Evolutionary conservation across 2,888 invertebrate genomes (phyloP).

Genomic region (Torymus texanus): DNA sequence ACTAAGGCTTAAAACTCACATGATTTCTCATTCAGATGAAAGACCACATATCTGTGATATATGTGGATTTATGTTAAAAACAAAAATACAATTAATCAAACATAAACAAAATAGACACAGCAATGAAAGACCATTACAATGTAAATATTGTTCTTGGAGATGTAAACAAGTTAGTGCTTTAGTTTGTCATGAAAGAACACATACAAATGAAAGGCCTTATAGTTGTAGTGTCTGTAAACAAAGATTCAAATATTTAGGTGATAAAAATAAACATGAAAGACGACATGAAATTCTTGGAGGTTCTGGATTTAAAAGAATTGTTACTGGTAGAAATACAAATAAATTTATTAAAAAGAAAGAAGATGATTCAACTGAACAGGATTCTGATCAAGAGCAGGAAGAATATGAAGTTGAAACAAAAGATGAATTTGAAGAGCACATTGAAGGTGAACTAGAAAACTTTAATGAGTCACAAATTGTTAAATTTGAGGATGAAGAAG

Average conservation of each 20-base stretch:
- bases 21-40: constrained; percentile 74
- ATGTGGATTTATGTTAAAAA: constrained; percentile 72
- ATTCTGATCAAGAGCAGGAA: constrained; percentile 57
- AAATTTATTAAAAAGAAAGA: constrained; percentile 64
- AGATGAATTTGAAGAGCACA: constrained; percentile 60
- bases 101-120: constrained; percentile 74
- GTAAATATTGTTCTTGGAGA: constrained; percentile 71
- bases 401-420: constrained; percentile 56
- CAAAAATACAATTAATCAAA: constrained; percentile 72
- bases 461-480: constrained; percentile 60
- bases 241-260: constrained; percentile 72
- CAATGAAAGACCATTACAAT: constrained; percentile 71
- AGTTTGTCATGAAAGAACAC: constrained; percentile 73
- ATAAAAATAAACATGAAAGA: constrained; percentile 73
- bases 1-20: constrained; percentile 71
- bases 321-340: constrained; percentile 68
- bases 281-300: constrained; percentile 73
- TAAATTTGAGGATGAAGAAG: constrained; percentile 62
- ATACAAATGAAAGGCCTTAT: constrained; percentile 73
- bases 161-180: constrained; percentile 74
- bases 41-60: constrained; percentile 71
- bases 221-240: constrained; percentile 72
- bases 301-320: constrained; percentile 72
- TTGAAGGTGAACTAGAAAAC: constrained; percentile 34
- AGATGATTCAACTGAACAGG: constrained; percentile 58